Percentiles rank a stretch among this genome's conserved stretches.
Evolutionary conservation across 2,888 invertebrate species (phyloP).

Genomic region (Diaprepes abbreviatus): DNA sequence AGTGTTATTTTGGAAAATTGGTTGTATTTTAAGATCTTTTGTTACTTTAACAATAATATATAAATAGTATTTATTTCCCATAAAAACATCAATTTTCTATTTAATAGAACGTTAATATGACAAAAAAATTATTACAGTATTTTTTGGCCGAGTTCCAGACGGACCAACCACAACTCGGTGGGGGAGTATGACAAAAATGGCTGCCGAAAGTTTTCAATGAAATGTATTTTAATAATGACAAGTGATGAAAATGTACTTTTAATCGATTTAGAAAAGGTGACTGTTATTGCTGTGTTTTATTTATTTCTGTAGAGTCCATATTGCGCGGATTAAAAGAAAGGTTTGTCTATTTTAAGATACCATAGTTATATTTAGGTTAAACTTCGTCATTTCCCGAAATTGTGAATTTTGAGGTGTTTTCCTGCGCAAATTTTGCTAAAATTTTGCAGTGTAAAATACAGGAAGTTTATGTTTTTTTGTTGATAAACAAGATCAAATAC

Average conservation of each 20-base stretch:
- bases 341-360: constrained; percentile 46
- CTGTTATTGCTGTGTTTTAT: constrained; percentile 43
- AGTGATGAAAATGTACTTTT: constrained; percentile 62
- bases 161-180: constrained; percentile 55
- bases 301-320: constrained; percentile 31
- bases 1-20: background rate
- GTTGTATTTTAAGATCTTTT: background rate
- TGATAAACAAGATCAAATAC: constrained; percentile 23
- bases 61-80: background rate
- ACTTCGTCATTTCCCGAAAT: constrained; percentile 56
- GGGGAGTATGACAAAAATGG: constrained; percentile 67
- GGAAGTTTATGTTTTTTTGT: constrained; percentile 13
- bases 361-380: constrained; percentile 65
- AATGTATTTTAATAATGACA: constrained; percentile 60
- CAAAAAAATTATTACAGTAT: background rate
- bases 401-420: constrained; percentile 30
- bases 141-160: constrained; percentile 37
- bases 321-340: constrained; percentile 21
- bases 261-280: constrained; percentile 59
- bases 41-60: background rate
- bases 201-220: constrained; percentile 65
- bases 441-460: constrained; percentile 29
- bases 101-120: background rate
- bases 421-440: constrained; percentile 43
- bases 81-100: background rate